A percentile compares a stretch with the other conserved stretches of the same genome.
Evolutionary conservation across 1,140 invertebrate genomes (phyloP).

Genomic region (Anastrepha obliqua): DNA sequence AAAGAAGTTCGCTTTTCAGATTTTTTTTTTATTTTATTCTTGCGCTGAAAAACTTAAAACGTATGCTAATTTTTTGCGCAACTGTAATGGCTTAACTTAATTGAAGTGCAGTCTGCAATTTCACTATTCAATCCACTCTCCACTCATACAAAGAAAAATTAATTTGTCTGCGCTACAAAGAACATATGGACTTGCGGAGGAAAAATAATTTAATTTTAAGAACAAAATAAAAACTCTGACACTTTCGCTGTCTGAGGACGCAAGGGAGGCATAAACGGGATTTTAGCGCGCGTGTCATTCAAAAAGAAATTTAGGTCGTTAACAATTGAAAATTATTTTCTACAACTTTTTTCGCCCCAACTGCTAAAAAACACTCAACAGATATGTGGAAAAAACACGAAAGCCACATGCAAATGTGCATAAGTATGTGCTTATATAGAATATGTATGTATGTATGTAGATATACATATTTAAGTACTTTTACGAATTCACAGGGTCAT

Average conservation of each 20-base stretch:
- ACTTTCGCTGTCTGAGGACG: background rate
- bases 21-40: too few relatives aligned
- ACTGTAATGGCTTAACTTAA: too few relatives aligned
- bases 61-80: too few relatives aligned
- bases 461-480: background rate
- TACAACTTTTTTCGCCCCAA: background rate
- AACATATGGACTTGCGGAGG: background rate
- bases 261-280: background rate
- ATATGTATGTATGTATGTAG: background rate
- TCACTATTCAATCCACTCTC: too few relatives aligned
- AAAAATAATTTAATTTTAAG: background rate
- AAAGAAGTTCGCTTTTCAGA: too few relatives aligned
- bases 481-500: background rate
- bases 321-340: slow-evolving; percentile 1
- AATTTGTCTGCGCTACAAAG: too few relatives aligned
- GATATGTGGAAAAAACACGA: background rate
- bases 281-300: background rate
- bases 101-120: too few relatives aligned
- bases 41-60: too few relatives aligned
- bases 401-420: background rate
- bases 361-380: background rate
- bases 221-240: background rate
- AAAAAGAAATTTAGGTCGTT: background rate
- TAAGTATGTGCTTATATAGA: background rate
- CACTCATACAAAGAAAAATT: too few relatives aligned